Conservation (phyloP, 2,888 invertebrate species). For the Rhagium mordax region DNA sequence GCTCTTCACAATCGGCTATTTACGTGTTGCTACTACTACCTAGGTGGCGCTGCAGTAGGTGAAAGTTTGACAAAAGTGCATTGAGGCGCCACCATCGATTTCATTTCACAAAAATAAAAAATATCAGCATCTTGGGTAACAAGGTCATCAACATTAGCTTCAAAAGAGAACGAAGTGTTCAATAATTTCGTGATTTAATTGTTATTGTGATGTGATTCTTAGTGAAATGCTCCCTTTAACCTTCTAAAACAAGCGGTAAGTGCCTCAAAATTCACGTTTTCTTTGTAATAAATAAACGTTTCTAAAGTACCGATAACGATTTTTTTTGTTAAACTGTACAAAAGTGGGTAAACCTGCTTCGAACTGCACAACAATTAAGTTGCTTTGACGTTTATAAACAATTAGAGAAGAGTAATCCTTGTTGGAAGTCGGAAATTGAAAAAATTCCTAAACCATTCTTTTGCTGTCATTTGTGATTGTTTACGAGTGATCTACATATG, state of each 20-base stretch:
- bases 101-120: slow-evolving; percentile 62
- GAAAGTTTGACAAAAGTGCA: slow-evolving; percentile 23
- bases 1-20: neutral
- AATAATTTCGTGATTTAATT: slow-evolving; percentile 50
- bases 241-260: slow-evolving; percentile 47
- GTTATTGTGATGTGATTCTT: slow-evolving; percentile 55
- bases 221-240: slow-evolving; percentile 43
- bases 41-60: slow-evolving; percentile 12
- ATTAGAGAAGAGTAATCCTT: slow-evolving; percentile 3
- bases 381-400: slow-evolving; percentile 18
- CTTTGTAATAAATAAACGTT: slow-evolving; percentile 50
- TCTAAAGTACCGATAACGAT: slow-evolving; percentile 57
- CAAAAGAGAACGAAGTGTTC: slow-evolving; percentile 56
- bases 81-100: slow-evolving; percentile 51
- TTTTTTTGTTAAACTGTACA: slow-evolving; percentile 51
- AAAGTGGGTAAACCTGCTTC: slow-evolving; percentile 34
- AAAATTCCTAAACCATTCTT: slow-evolving; percentile 23
- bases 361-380: slow-evolving; percentile 20
- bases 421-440: slow-evolving; percentile 8
- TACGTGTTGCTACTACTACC: neutral
- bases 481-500: slow-evolving; percentile 63
- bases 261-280: slow-evolving; percentile 31
- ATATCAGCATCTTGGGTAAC: slow-evolving; percentile 68
- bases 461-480: slow-evolving; percentile 65
- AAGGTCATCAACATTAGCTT: slow-evolving; percentile 68